Percentiles rank a stretch among this genome's conserved stretches.
Evolutionary conservation across 2,113 vertebrate species (phyloP).

Genomic region (Thomomys bottae): DNA sequence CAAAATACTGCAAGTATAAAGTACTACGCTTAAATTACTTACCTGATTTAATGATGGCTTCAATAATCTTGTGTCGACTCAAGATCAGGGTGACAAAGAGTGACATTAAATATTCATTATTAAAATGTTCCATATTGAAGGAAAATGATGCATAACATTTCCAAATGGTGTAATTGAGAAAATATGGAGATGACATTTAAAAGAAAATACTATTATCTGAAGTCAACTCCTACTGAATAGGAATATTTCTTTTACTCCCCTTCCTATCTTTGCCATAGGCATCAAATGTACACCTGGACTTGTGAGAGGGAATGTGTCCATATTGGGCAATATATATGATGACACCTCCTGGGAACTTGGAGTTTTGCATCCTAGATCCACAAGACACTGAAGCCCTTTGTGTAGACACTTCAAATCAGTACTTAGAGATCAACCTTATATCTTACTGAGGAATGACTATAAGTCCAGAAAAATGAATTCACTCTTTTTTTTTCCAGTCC

Average conservation of each 20-base stretch:
- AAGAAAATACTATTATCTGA: not conserved
- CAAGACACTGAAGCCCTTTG: conserved; percentile 39
- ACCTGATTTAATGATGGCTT: not conserved
- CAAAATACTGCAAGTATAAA: not conserved
- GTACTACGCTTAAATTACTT: not conserved
- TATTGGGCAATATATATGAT: not conserved
- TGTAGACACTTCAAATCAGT: not conserved
- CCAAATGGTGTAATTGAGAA: conserved; percentile 14
- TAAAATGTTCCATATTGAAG: not conserved
- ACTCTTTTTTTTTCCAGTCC: too few species aligned
- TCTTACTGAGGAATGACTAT: not conserved
- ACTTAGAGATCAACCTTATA: not conserved
- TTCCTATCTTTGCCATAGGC: not conserved
- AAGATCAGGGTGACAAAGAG: conserved; percentile 1
- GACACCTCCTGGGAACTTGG: conserved; percentile 63
- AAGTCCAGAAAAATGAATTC: not conserved
- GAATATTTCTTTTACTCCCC: not conserved
- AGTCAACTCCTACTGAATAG: not conserved
- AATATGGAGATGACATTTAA: not conserved
- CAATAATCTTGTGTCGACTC: not conserved
- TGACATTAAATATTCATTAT: not conserved
- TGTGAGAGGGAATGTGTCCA: not conserved
- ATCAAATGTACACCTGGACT: not conserved
- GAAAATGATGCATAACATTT: not conserved
- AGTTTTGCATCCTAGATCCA: conserved; percentile 56